A percentile compares a stretch with the other conserved stretches of the same genome.
Conservation (phyloP, 2,113 vertebrate genomes). For the Lota lota region DNA sequence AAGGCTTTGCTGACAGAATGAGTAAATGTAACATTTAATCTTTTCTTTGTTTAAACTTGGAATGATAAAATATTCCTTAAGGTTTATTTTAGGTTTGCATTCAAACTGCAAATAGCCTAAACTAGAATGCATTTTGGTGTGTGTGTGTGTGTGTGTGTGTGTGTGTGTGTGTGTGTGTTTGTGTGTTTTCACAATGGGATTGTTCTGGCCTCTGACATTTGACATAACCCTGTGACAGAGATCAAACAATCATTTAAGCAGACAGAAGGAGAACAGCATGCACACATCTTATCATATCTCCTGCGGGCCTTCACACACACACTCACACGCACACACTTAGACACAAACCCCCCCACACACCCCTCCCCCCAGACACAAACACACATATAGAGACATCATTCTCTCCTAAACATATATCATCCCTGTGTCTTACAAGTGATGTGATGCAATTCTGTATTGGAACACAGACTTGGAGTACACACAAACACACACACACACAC, state of each 20-base stretch:
- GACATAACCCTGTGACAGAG: not conserved
- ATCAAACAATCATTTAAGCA: not conserved
- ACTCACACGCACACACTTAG: slow-evolving; percentile 4
- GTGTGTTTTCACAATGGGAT: not conserved
- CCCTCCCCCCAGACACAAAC: not conserved
- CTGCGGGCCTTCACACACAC: not conserved
- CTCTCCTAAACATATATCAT: not conserved
- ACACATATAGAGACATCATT: not conserved
- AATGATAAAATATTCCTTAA: too few species aligned
- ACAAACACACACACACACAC: slow-evolving; percentile 4
- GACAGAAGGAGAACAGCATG: not conserved
- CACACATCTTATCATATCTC: not conserved
- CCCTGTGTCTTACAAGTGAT: too few species aligned
- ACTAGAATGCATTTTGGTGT: not conserved
- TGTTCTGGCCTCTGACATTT: not conserved
- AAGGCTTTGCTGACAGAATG: too few species aligned
- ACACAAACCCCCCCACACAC: not conserved
- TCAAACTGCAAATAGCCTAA: not conserved
- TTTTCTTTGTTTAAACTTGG: too few species aligned
- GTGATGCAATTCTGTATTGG: not conserved
- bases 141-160: not conserved
- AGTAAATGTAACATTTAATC: too few species aligned
- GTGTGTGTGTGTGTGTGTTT: not conserved
- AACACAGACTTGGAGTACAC: slow-evolving; percentile 8
- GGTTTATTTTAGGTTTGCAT: too few species aligned